phyloP scores from a whole-genome alignment of 2,797 vertebrate species.

The Hylomyscus alleni region DNA sequence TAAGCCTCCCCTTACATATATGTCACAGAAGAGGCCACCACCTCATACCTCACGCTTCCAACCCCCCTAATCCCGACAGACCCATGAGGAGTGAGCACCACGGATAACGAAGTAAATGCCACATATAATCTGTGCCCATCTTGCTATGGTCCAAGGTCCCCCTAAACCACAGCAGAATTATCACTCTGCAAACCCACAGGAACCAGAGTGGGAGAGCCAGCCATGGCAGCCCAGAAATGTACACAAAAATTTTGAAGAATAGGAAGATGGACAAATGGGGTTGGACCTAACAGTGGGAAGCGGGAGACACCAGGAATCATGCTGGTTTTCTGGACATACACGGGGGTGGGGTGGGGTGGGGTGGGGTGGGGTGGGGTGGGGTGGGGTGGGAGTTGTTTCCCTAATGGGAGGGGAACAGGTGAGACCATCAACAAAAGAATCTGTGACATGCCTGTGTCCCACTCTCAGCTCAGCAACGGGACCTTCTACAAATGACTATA shows the following conservation, averaged over 20 bases:
- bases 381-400: background rate
- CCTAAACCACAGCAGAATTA: background rate
- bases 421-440: background rate
- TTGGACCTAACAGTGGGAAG: background rate
- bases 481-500: background rate
- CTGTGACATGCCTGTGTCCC: background rate
- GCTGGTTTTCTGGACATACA: background rate
- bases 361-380: too few relatives aligned
- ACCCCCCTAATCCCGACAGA: fast-evolving
- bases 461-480: background rate
- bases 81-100: fast-evolving
- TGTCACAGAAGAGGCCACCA: background rate
- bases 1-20: constrained; percentile 10
- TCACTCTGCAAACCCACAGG: background rate
- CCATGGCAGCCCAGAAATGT: background rate
- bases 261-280: background rate
- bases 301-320: background rate
- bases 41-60: background rate
- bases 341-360: background rate
- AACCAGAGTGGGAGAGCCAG: background rate
- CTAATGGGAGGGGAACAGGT: background rate
- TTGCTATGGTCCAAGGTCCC: background rate
- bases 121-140: background rate
- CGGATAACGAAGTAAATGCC: background rate
- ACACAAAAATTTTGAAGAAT: background rate